Percentiles rank a stretch among this genome's conserved stretches.
Conservation (phyloP, 2,888 invertebrate species). For the Ethmia dodecea region DNA sequence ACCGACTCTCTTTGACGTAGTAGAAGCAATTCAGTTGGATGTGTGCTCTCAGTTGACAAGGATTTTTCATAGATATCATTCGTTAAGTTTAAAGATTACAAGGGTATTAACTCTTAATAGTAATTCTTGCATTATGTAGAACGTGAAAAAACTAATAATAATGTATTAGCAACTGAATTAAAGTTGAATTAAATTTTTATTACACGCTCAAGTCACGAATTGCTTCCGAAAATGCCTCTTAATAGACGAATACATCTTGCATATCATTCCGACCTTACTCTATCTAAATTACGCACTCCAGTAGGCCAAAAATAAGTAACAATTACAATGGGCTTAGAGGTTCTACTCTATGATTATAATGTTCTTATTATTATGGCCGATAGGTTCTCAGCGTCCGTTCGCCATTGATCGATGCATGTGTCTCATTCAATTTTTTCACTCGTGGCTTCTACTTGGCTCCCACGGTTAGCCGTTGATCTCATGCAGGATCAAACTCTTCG, state of each 20-base stretch:
- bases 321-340: conserved; percentile 45
- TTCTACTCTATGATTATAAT: conserved; percentile 47
- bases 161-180: conserved; percentile 50
- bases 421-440: conserved; percentile 22
- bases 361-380: conserved; percentile 40
- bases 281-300: conserved; percentile 23
- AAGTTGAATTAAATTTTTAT: conserved; percentile 52
- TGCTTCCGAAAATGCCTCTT: conserved; percentile 41
- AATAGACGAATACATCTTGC: conserved; percentile 20
- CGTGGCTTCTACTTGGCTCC: conserved; percentile 18
- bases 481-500: no score
- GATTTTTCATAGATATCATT: no score
- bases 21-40: no score
- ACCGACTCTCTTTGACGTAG: no score
- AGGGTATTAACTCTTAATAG: no score
- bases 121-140: no score
- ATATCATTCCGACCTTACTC: conserved; percentile 26
- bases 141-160: conserved; percentile 44
- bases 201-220: conserved; percentile 51
- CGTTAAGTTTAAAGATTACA: no score
- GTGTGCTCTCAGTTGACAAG: no score
- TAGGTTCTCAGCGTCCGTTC: conserved; percentile 28
- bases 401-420: conserved; percentile 27
- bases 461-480: no score
- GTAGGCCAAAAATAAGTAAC: conserved; percentile 44